Base-by-base conservation (phyloP, 2,888 invertebrate species). In the Pandemis heparana region DNA sequence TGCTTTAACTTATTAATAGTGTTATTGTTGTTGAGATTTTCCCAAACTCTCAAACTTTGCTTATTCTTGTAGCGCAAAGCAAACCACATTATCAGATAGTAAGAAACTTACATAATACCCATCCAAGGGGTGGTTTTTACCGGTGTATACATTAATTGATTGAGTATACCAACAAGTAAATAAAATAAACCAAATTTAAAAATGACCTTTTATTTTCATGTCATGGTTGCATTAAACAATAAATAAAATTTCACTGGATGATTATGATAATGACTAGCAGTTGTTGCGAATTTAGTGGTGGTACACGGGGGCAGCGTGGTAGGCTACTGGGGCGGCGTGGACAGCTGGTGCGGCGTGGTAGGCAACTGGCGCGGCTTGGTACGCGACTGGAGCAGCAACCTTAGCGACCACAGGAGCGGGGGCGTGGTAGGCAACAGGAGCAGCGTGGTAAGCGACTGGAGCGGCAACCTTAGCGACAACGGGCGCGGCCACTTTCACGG, bases 251-350 rank as follows among this genome's bases (percentile, higher is more conserved):
- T 56, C 23, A 23, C 23, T 23, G 23, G 12, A 12, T 16, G 18
- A 53, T 56, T 68, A 68, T n/a, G 48, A 38, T 48, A 73, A 69
- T 73, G 73, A 73, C 73, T 73, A 73, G 72, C 32, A n/a, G 10
- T 64, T 12, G 95, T 96, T 96, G 41, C 46, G 32, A 39, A 69
- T 67, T 75, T 73, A 61, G 67, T 73, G 95, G 71, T 85, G 83
- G 10, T 82, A 77, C 7, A 83, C 70, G 14, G 75, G 79, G 66
- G 80, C 81, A 2, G 87, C 85, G 70, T 82, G 74, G 78, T 79
- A 82, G 16, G 83, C 81, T 86, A 89, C 80, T 5, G 90, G 82
- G 12, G 87, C 80, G 41, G 87, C 85, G 76, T 82, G 77, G 80
- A 39, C 60, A 10, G 46, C 53, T 39, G 76, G 69, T 10, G 70